phyloP scores from a whole-genome alignment of 2,113 vertebrate genomes.

The Pluvianellus socialis region DNA sequence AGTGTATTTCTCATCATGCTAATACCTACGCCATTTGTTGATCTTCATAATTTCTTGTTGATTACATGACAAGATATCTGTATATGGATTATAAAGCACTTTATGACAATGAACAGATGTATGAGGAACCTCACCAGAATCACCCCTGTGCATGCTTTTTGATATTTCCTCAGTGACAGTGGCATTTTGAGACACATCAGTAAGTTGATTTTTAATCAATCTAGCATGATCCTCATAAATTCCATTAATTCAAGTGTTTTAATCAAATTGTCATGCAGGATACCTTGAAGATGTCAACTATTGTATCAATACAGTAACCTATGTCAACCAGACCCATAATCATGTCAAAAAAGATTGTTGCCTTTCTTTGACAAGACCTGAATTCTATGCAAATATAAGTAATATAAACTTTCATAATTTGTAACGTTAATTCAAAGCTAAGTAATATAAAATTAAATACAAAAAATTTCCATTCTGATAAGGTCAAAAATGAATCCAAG shows the following conservation, averaged over 20 bases:
- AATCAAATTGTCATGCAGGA: not conserved
- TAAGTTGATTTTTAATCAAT: not conserved
- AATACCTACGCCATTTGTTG: not conserved
- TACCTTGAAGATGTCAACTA: not conserved
- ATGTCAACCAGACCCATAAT: not conserved
- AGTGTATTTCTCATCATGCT: not conserved
- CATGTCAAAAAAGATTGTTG: not conserved
- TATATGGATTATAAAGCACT: not conserved
- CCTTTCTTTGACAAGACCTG: not conserved
- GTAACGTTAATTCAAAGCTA: not conserved
- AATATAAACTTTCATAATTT: not conserved
- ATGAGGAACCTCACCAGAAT: not conserved
- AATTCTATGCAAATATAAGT: not conserved
- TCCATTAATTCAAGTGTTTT: not conserved
- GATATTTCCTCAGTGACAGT: not conserved
- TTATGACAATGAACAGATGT: fast-evolving
- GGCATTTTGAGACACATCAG: not conserved
- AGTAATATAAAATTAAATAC: not conserved
- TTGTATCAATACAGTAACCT: not conserved
- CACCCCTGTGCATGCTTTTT: not conserved
- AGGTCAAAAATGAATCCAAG: not conserved
- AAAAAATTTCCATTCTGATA: not conserved
- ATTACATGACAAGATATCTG: not conserved
- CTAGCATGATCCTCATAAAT: not conserved
- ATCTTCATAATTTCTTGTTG: not conserved